Percentiles rank a stretch among this genome's conserved stretches.
Evolutionary conservation across 2,888 invertebrate species (phyloP).

Genomic region (Apomyelois bistriatella): DNA sequence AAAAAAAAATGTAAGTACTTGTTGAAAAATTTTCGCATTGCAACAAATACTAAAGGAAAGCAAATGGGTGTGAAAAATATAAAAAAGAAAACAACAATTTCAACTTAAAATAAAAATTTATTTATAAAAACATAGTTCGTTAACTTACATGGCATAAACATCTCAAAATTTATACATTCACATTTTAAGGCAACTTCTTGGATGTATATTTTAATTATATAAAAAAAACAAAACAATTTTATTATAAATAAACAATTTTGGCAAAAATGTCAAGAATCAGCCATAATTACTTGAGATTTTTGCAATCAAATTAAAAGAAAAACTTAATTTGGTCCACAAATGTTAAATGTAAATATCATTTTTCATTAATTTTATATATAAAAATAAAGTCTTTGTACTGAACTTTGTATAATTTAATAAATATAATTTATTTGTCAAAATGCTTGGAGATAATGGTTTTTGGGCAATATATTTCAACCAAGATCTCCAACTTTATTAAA

Average conservation of each 20-base stretch:
- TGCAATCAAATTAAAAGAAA: conserved; percentile 29
- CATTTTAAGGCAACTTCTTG: conserved; percentile 60
- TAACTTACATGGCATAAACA: conserved; percentile 34
- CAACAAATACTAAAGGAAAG: not conserved
- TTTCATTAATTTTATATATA: conserved; percentile 18
- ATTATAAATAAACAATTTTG: conserved; percentile 18
- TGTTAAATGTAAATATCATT: conserved; percentile 35
- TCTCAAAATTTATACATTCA: conserved; percentile 54
- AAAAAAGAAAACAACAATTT: conserved; percentile 35
- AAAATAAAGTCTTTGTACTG: conserved; percentile 32
- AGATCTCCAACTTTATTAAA: conserved; percentile 31
- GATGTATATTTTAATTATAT: conserved; percentile 32
- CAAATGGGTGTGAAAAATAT: conserved; percentile 23
- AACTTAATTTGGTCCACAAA: conserved; percentile 41
- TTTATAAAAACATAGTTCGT: conserved; percentile 55
- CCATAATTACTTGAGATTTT: conserved; percentile 73
- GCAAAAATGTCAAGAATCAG: conserved; percentile 76
- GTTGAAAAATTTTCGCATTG: too few species aligned
- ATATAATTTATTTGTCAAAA: conserved; percentile 21
- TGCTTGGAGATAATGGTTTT: conserved; percentile 32
- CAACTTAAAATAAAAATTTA: conserved; percentile 74
- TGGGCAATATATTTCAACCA: conserved; percentile 43
- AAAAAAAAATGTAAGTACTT: too few species aligned
- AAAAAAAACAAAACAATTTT: conserved; percentile 20
- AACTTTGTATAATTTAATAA: conserved; percentile 24